Conservation (phyloP, 2,113 vertebrate genomes). For the Desmodus rotundus region DNA sequence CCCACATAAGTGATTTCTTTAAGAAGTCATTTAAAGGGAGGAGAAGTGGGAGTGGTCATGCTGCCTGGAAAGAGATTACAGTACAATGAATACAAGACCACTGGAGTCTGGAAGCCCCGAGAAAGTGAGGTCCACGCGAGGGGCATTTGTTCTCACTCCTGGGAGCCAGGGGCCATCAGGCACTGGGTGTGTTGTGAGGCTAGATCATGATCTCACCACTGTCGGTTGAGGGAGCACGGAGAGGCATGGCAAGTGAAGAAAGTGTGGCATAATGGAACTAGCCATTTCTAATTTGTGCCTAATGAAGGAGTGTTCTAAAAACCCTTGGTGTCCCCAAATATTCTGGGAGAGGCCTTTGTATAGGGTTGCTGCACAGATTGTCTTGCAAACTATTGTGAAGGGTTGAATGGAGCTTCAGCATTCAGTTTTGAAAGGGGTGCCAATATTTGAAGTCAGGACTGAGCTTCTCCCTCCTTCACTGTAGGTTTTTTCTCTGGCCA, state of each 20-base stretch:
- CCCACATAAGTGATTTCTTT: constrained; percentile 22
- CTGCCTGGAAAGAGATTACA: not conserved
- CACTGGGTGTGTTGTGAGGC: not conserved
- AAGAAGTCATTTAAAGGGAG: not conserved
- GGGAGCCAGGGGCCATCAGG: not conserved
- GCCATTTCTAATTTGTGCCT: not conserved
- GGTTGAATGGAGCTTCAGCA: not conserved
- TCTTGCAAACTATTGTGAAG: not conserved
- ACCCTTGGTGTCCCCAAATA: not conserved
- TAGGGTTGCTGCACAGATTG: not conserved
- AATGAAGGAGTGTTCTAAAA: not conserved
- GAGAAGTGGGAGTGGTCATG: not conserved
- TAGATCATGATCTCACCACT: not conserved
- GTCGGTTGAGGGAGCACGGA: not conserved
- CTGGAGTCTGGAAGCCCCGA: not conserved
- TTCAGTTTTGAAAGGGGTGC: not conserved
- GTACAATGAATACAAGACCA: not conserved
- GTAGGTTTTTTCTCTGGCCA: not conserved
- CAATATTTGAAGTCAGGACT: not conserved
- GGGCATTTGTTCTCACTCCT: not conserved
- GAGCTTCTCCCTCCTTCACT: not conserved
- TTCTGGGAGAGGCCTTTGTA: not conserved
- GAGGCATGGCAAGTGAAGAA: not conserved
- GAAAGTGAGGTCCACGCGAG: not conserved
- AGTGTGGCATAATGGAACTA: not conserved